Conservation (phyloP, 2,888 invertebrate species). For the Taphrorychus bicolor region DNA sequence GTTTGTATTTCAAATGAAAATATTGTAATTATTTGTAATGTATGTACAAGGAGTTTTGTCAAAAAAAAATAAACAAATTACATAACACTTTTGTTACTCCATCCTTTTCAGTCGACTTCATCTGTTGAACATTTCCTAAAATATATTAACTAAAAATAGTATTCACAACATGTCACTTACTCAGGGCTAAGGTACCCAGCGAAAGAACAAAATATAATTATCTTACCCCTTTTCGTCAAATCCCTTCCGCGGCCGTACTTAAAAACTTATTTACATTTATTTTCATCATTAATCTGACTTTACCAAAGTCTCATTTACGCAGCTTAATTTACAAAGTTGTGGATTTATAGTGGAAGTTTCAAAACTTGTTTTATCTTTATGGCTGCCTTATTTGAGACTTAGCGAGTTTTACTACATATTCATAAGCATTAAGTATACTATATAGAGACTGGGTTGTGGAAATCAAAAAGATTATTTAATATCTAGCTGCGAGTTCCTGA, state of each 20-base stretch:
- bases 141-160: too few species aligned
- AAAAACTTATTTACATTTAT: slow-evolving; percentile 45
- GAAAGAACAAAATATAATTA: slow-evolving; percentile 9
- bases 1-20: too few species aligned
- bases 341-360: slow-evolving; percentile 60
- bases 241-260: slow-evolving; percentile 27
- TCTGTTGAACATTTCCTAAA: too few species aligned
- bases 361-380: slow-evolving; percentile 60
- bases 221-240: slow-evolving; percentile 17
- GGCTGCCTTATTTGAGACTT: slow-evolving; percentile 56
- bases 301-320: slow-evolving; percentile 60
- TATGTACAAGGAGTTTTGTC: too few species aligned
- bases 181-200: background rate
- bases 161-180: too few species aligned
- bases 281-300: slow-evolving; percentile 61
- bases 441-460: slow-evolving; percentile 38
- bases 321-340: slow-evolving; percentile 61
- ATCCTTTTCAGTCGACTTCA: too few species aligned
- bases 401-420: slow-evolving; percentile 59
- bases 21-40: too few species aligned
- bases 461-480: slow-evolving; percentile 49
- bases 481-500: background rate
- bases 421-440: slow-evolving; percentile 52
- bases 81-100: too few species aligned
- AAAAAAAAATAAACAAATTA: too few species aligned